Percentiles rank a stretch among this genome's conserved stretches.
Conservation (phyloP, 2,888 invertebrate species). For the Andricus curvator region DNA sequence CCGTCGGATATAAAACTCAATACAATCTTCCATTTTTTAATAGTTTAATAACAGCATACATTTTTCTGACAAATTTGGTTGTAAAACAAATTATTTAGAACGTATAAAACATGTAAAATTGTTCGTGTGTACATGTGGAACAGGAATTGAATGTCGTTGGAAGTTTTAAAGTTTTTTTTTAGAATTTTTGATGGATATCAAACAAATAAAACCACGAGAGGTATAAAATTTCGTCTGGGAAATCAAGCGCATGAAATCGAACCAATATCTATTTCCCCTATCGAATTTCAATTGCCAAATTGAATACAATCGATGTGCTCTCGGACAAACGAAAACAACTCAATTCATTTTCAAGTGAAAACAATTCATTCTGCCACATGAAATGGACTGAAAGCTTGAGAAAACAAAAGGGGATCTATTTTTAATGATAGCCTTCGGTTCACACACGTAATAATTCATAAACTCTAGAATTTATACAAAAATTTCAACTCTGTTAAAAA, state of each 20-base stretch:
- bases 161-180: background rate
- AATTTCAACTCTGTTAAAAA: background rate
- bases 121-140: background rate
- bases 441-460: background rate
- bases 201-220: background rate
- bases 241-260: background rate
- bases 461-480: background rate
- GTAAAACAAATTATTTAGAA: background rate
- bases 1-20: background rate
- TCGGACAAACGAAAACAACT: background rate
- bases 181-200: background rate
- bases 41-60: background rate
- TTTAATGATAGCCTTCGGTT: background rate
- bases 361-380: background rate
- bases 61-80: background rate
- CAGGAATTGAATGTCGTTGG: background rate
- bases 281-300: conserved; percentile 8
- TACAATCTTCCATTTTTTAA: background rate
- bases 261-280: conserved; percentile 8
- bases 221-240: conserved; percentile 3
- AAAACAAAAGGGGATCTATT: background rate
- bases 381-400: background rate
- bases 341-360: conserved; percentile 3
- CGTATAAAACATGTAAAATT: background rate
- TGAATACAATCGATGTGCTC: background rate